phyloP scores from a whole-genome alignment of 2,113 vertebrate species.

The Triplophysa siluroides region DNA sequence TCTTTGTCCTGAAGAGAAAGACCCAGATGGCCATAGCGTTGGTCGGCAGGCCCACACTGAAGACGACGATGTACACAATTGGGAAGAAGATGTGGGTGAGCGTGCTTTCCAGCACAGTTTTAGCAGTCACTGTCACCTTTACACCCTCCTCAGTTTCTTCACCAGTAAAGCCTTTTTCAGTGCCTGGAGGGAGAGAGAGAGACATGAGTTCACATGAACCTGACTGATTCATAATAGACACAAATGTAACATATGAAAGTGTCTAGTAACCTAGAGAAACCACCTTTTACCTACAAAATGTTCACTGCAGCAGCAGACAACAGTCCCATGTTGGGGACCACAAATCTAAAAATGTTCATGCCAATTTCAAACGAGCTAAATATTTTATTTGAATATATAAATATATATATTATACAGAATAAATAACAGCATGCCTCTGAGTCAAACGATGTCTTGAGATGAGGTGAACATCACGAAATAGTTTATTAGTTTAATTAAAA shows the following conservation, averaged over 20 bases:
- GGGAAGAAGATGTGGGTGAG: slow-evolving; percentile 88
- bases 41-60: slow-evolving; percentile 82
- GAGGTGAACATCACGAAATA: too few species aligned
- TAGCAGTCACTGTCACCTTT: slow-evolving; percentile 8
- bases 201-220: neutral
- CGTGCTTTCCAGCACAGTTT: slow-evolving; percentile 72
- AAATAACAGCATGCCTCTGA: too few species aligned
- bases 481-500: too few species aligned
- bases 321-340: too few species aligned
- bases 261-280: too few species aligned
- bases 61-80: slow-evolving; percentile 82
- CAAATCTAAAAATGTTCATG: too few species aligned
- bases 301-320: too few species aligned
- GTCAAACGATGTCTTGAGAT: too few species aligned
- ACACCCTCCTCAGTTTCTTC: slow-evolving; percentile 23
- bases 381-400: too few species aligned
- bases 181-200: neutral
- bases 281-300: too few species aligned
- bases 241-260: neutral
- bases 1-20: slow-evolving; percentile 87
- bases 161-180: slow-evolving; percentile 42
- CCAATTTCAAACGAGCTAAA: too few species aligned
- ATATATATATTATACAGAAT: too few species aligned
- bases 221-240: neutral
- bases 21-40: slow-evolving; percentile 90